Percentiles rank a stretch among this genome's conserved stretches.
Conservation (phyloP, 2,797 vertebrate species). For the Enteromius unitaeniatus region DNA sequence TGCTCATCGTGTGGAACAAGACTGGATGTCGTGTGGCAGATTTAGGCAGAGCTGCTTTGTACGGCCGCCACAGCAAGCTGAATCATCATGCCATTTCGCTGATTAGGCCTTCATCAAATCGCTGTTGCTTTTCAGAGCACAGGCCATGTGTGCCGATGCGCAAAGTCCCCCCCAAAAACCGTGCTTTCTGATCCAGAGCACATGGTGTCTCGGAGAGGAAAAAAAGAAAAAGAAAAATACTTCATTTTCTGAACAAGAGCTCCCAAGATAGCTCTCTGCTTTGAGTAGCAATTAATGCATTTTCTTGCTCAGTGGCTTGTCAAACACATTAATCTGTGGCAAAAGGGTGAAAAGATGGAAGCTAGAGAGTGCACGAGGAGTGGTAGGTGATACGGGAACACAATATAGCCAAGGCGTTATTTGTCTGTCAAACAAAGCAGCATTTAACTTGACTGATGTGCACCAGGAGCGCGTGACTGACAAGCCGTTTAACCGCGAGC, state of each 20-base stretch:
- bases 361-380: slow-evolving; percentile 31
- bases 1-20: slow-evolving; percentile 41
- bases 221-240: slow-evolving; percentile 48
- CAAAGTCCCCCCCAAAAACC: slow-evolving; percentile 39
- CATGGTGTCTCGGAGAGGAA: slow-evolving; percentile 36
- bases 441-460: slow-evolving; percentile 30
- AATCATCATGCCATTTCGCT: slow-evolving; percentile 73
- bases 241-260: slow-evolving; percentile 75
- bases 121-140: slow-evolving; percentile 58
- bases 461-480: neutral
- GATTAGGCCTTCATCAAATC: slow-evolving; percentile 71
- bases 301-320: slow-evolving; percentile 81
- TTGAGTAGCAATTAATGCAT: slow-evolving; percentile 81
- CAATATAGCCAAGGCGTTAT: slow-evolving; percentile 37
- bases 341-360: slow-evolving; percentile 62
- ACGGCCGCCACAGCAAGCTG: slow-evolving; percentile 64
- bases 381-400: slow-evolving; percentile 26
- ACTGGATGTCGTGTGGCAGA: slow-evolving; percentile 27
- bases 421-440: slow-evolving; percentile 48
- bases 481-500: neutral
- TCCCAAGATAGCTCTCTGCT: slow-evolving; percentile 77
- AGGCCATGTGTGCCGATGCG: slow-evolving; percentile 54
- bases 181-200: slow-evolving; percentile 38
- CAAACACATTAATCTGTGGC: slow-evolving; percentile 78
- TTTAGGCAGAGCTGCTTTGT: slow-evolving; percentile 62